These are phyloP conservation scores for Spea bombifrons DNA, from an alignment of 2,113 vertebrate genomes.

Conservation along the genomic window DNA sequence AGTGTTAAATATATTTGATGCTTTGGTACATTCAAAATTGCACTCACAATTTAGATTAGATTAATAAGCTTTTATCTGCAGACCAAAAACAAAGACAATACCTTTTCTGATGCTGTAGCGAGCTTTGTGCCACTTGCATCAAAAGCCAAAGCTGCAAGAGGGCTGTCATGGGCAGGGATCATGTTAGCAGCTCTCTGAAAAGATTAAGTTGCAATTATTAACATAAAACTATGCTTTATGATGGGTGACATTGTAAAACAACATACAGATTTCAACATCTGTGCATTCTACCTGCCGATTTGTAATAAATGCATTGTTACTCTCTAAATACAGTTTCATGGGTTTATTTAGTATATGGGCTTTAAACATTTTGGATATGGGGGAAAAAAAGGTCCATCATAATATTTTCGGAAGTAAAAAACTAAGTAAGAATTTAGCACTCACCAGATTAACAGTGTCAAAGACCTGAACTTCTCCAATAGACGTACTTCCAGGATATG, in stretches of 20 bases:
- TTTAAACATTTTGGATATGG: too few relatives aligned
- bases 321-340: not conserved
- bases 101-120: conserved; percentile 97
- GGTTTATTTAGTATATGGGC: not conserved
- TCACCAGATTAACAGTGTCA: conserved; percentile 95
- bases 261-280: too few relatives aligned
- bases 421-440: conserved; percentile 35
- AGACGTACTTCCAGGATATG: conserved; percentile 92
- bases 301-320: too few relatives aligned
- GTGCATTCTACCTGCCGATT: too few relatives aligned
- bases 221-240: too few relatives aligned
- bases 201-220: not conserved
- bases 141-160: conserved; percentile 91
- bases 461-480: conserved; percentile 98
- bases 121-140: conserved; percentile 92
- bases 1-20: too few relatives aligned
- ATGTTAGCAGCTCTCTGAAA: conserved; percentile 95
- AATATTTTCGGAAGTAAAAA: too few relatives aligned
- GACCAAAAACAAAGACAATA: conserved; percentile 50
- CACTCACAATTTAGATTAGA: too few relatives aligned
- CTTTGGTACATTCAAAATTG: too few relatives aligned
- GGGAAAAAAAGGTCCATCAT: too few relatives aligned
- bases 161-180: conserved; percentile 98
- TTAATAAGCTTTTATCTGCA: not conserved
- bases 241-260: too few relatives aligned